Evolutionary conservation across 2,113 vertebrate genomes (phyloP), one percentile per base, ranked within the genome.

Genomic region (Aramus guarauna): DNA sequence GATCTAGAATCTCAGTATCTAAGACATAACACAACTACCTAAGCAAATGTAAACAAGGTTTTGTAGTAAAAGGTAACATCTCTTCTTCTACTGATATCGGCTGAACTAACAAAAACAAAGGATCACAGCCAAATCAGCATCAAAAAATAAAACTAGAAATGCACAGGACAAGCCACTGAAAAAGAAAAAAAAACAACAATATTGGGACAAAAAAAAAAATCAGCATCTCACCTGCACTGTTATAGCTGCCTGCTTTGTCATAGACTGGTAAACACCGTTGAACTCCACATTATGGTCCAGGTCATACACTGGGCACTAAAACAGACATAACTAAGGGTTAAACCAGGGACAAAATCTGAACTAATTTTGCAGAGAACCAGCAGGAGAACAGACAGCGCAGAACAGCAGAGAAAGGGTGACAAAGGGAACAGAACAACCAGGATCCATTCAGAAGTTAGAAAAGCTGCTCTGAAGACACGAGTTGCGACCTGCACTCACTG

Each of bases 241-340:
- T 92, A 99, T 98, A 48, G 98, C 98, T 79, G 98, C 98, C 92
- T 98, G 98, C 95, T 98, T 98, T 64, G 98, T 98, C 98, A 99
- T 98, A 66, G 98, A 98, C 93, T 99, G 98, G 88, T 98, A 99
- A 85, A 98, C 96, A 80, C 98, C 98, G 3, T 98, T 97, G 88
- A 99, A 99, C 87, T 99, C 98, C 96, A 99, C 98, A 0, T 99
- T 98, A 63, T 99, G 98, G 92, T 99, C 98, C 72, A 98, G 95
- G 69, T 99, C 98, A 67, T 99, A 98, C 43, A 98, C 98, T 1
- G 98, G 98, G 92, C 98, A 99, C 98, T 98, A 75, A 37, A 95
- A 81, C n/a, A 94, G 37, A 91, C 20, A 81, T 14, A 92, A 6
- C 11, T 9, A 67, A 85, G 56, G 11, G 69, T 95, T 96, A 96